Percentiles rank a stretch among this genome's conserved stretches.
These are phyloP conservation scores for Ianthella basta DNA, from an alignment of 37 sponge, comb jelly and placozoan genomes.

Conservation along the genomic window DNA sequence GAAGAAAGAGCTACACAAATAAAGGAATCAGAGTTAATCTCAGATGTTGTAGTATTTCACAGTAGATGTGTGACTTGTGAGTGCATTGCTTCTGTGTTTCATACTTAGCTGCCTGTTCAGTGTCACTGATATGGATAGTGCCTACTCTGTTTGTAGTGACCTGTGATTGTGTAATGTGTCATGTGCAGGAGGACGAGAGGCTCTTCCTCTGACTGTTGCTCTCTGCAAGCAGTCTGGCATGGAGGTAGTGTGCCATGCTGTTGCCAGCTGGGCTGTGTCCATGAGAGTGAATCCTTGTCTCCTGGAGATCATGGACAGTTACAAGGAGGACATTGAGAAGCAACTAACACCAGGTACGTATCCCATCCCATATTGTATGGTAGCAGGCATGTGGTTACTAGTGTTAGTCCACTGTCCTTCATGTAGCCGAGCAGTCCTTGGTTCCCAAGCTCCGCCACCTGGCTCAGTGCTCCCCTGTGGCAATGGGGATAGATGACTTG, in stretches of 20 bases:
- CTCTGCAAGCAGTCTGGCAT: not conserved
- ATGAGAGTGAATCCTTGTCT: not conserved
- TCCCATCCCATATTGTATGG: too few species aligned
- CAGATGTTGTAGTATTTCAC: too few species aligned
- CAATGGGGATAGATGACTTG: not conserved
- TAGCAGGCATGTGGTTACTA: not conserved
- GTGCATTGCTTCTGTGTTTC: too few species aligned
- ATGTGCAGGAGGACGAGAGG: not conserved
- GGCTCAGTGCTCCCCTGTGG: slow-evolving; percentile 14
- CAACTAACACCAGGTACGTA: not conserved
- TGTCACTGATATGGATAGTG: too few species aligned
- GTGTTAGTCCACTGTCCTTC: not conserved
- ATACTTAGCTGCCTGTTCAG: too few species aligned
- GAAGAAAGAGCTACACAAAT: too few species aligned
- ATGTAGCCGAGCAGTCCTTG: slow-evolving; percentile 2
- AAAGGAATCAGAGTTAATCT: too few species aligned
- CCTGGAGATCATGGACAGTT: not conserved
- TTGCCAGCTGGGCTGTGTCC: slow-evolving; percentile 7
- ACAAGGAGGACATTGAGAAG: slow-evolving; percentile 27
- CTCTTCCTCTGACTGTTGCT: not conserved
- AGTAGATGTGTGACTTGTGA: too few species aligned
- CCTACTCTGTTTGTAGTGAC: too few species aligned
- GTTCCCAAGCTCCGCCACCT: slow-evolving; percentile 1
- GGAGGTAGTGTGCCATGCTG: not conserved
- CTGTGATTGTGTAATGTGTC: too few species aligned